Percentiles rank a stretch among this genome's conserved stretches.
Evolutionary conservation across 2,113 vertebrate species (phyloP).

Genomic region (Cinclus cinclus): DNA sequence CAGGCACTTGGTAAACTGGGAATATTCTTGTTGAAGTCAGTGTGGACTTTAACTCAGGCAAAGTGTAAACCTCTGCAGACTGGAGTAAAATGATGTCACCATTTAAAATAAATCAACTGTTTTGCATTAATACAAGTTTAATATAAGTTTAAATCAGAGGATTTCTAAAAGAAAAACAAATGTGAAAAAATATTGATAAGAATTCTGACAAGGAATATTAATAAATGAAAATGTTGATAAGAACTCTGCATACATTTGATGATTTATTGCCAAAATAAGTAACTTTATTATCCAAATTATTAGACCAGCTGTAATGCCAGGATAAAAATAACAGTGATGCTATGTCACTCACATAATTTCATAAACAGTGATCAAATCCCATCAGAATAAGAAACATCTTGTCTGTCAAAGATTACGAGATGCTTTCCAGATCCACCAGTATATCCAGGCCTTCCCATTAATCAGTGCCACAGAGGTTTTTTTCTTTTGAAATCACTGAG

Average conservation of each 20-base stretch:
- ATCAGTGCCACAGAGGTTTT: background rate
- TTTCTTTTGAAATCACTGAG: background rate
- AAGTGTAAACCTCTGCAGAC: background rate
- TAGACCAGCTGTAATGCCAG: constrained; percentile 24
- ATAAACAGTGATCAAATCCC: constrained; percentile 54
- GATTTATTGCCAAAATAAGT: constrained; percentile 44
- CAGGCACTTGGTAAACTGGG: background rate
- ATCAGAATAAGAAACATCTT: constrained; percentile 47
- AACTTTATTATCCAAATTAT: constrained; percentile 45
- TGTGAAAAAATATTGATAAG: constrained; percentile 33
- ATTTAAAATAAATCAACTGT: background rate
- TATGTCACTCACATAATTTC: constrained; percentile 38
- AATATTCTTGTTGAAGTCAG: background rate
- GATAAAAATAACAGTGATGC: constrained; percentile 34
- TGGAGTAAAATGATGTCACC: background rate
- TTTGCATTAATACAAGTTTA: background rate
- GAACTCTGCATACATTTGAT: background rate
- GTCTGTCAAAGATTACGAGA: constrained; percentile 43
- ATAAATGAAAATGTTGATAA: constrained; percentile 57
- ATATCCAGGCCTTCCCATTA: constrained; percentile 20
- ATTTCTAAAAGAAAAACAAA: constrained; percentile 11
- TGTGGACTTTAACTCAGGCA: background rate
- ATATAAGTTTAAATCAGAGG: background rate
- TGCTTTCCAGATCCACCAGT: constrained; percentile 36
- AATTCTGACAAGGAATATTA: constrained; percentile 8